These are phyloP conservation scores for Pomatorhinus ruficollis DNA, from an alignment of 2,113 vertebrate species.

Conservation along the genomic window DNA sequence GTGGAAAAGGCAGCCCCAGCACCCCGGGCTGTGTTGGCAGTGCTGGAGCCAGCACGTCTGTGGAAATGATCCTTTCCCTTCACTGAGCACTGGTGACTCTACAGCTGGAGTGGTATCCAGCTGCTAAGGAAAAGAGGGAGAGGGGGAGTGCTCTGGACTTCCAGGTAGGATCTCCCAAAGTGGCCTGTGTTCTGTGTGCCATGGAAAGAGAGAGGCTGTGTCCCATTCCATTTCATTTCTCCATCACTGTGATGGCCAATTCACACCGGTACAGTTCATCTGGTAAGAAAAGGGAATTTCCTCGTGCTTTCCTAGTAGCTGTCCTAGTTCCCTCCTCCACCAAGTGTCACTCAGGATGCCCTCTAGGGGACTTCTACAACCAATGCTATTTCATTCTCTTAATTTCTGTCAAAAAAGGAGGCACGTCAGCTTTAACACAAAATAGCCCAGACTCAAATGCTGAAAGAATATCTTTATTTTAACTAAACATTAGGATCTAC, in stretches of 20 bases:
- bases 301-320: fast-evolving
- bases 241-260: not conserved
- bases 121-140: not conserved
- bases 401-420: not conserved
- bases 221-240: not conserved
- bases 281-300: not conserved
- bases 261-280: not conserved
- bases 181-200: not conserved
- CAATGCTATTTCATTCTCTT: not conserved
- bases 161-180: not conserved
- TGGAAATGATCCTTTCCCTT: not conserved
- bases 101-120: not conserved
- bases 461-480: not conserved
- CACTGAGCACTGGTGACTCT: not conserved
- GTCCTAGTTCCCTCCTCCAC: not conserved
- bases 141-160: not conserved
- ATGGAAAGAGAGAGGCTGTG: not conserved
- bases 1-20: not conserved
- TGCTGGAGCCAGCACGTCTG: fast-evolving
- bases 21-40: not conserved
- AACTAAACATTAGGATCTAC: not conserved
- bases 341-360: not conserved
- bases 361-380: not conserved
- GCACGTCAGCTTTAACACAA: not conserved
- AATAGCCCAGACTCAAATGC: not conserved